These are phyloP conservation scores for Odontesthes bonariensis DNA, from an alignment of 2,113 vertebrate genomes.

Conservation along the genomic window DNA sequence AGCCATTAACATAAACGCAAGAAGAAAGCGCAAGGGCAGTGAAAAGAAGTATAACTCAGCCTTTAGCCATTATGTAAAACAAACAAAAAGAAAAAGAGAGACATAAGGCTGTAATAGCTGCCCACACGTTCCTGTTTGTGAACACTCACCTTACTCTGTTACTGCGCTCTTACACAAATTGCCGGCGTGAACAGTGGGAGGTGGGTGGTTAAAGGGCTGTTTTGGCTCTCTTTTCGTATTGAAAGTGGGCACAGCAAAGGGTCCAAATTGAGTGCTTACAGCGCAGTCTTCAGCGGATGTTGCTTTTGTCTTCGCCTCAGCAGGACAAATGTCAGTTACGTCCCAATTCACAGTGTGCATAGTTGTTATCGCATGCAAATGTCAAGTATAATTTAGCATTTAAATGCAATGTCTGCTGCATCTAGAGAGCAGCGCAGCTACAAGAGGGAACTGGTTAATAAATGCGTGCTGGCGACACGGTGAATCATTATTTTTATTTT, in stretches of 20 bases:
- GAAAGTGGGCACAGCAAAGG: not conserved
- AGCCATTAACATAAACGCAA: too few relatives aligned
- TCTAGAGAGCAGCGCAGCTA: not conserved
- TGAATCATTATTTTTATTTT: conserved; percentile 13
- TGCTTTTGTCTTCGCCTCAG: conserved; percentile 6
- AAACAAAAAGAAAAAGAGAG: conserved; percentile 5
- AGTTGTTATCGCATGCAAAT: conserved; percentile 11
- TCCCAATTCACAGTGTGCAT: not conserved
- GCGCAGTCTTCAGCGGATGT: not conserved
- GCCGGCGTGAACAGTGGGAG: conserved; percentile 8
- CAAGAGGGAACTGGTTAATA: conserved; percentile 25
- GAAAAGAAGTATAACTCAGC: too few relatives aligned
- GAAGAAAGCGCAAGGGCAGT: too few relatives aligned
- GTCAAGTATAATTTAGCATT: conserved; percentile 5
- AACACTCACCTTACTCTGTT: conserved; percentile 9
- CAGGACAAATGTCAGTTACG: not conserved
- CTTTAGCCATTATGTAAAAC: conserved; percentile 9
- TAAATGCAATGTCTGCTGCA: not conserved
- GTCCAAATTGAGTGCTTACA: not conserved
- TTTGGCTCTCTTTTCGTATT: not conserved
- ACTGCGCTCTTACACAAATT: conserved; percentile 1
- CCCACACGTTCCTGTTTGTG: conserved; percentile 9
- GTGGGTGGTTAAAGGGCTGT: conserved; percentile 15
- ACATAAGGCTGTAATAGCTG: not conserved
- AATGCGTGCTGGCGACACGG: conserved; percentile 12